Conservation (phyloP, 2,888 invertebrate genomes). For the Leptinotarsa rubiginosa region DNA sequence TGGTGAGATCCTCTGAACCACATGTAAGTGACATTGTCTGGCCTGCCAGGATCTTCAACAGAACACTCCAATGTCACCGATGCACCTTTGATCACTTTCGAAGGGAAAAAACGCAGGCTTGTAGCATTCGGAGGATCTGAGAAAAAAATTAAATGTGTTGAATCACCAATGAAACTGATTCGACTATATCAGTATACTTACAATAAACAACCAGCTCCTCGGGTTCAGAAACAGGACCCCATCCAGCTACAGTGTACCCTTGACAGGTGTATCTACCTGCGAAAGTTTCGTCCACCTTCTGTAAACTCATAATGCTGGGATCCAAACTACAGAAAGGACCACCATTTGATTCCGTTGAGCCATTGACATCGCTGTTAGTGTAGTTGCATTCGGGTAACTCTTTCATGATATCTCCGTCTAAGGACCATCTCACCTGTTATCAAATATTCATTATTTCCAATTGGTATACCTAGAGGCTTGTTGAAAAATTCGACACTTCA, state of each 20-base stretch:
- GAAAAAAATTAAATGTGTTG: conserved; percentile 43
- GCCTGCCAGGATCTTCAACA: conserved; percentile 86
- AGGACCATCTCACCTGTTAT: conserved; percentile 78
- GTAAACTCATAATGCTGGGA: conserved; percentile 85
- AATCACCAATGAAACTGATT: not conserved
- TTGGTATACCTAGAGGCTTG: too few relatives aligned
- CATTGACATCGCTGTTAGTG: conserved; percentile 61
- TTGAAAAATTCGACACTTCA: too few relatives aligned
- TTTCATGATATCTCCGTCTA: conserved; percentile 85
- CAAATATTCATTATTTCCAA: too few relatives aligned
- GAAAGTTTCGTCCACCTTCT: conserved; percentile 88
- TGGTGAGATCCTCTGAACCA: conserved; percentile 85
- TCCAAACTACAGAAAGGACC: conserved; percentile 85
- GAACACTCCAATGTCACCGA: conserved; percentile 86
- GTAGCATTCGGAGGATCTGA: conserved; percentile 89
- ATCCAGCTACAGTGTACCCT: conserved; percentile 89
- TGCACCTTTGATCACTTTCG: conserved; percentile 83
- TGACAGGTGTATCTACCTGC: conserved; percentile 95
- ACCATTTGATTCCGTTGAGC: conserved; percentile 65
- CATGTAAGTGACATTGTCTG: conserved; percentile 78
- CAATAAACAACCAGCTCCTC: conserved; percentile 85
- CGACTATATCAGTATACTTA: conserved; percentile 66
- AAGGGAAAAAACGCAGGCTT: conserved; percentile 78
- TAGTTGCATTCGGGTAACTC: conserved; percentile 85
- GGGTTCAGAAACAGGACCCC: conserved; percentile 84